Percentiles rank a stretch among this genome's conserved stretches.
Conservation (phyloP, 2,888 invertebrate genomes). For the Pimpla rufipes region DNA sequence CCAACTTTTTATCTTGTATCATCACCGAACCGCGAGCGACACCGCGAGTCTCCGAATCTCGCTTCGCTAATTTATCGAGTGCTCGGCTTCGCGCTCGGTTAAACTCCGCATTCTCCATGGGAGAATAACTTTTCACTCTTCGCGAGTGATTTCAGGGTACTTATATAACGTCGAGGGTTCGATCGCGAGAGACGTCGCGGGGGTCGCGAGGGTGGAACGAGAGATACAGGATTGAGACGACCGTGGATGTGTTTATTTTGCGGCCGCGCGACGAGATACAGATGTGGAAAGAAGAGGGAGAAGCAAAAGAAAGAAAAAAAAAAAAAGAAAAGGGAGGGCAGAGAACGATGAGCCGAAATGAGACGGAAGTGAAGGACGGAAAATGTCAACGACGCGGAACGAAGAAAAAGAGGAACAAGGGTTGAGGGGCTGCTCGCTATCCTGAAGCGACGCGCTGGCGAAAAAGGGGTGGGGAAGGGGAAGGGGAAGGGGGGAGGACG, state of each 20-base stretch:
- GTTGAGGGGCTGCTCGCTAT: slow-evolving; percentile 1
- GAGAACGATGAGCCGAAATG: slow-evolving; percentile 47
- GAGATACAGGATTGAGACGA: slow-evolving; percentile 37
- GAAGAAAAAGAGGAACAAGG: slow-evolving; percentile 42
- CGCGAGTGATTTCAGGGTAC: slow-evolving; percentile 29
- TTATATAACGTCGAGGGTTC: slow-evolving; percentile 48
- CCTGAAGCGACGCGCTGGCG: background rate
- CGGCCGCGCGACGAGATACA: slow-evolving; percentile 10
- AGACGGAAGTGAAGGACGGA: slow-evolving; percentile 42
- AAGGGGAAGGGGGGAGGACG: slow-evolving; percentile 41
- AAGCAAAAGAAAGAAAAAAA: background rate
- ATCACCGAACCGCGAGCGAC: slow-evolving; percentile 63
- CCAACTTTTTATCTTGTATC: slow-evolving; percentile 81
- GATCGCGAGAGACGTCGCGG: too few species aligned
- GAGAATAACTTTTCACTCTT: slow-evolving; percentile 53
- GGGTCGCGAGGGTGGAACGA: slow-evolving; percentile 7
- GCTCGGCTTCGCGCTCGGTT: slow-evolving; percentile 53
- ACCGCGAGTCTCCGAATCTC: slow-evolving; percentile 55
- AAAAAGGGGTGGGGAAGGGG: slow-evolving; percentile 27
- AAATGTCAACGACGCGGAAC: slow-evolving; percentile 46
- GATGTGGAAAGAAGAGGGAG: slow-evolving; percentile 5
- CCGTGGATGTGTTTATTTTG: slow-evolving; percentile 43
- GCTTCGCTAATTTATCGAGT: slow-evolving; percentile 64
- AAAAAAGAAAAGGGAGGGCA: background rate
- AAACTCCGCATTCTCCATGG: slow-evolving; percentile 40